Evolutionary conservation across 2,797 vertebrate species (phyloP), one percentile per base, ranked within the genome.

Genomic region (Crocidura indochinensis): DNA sequence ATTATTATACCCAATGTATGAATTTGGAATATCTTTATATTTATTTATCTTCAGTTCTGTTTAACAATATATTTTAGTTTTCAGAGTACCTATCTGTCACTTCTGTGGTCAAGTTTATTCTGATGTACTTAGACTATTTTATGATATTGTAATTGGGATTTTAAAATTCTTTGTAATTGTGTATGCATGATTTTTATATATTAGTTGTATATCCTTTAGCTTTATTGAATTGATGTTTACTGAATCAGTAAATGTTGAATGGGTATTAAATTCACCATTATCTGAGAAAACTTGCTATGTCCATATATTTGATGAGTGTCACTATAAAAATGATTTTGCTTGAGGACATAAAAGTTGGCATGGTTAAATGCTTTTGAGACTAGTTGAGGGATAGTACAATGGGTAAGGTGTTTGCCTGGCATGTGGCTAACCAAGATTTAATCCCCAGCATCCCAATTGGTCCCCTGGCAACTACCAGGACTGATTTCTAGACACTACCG

Each of bases 151-250:
- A 56, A 77, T 17, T 75, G 47, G 31, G 27, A 19, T 51, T 79
- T 56, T 60, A 29, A 51, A 73, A 46, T 81, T 17, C 62, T 15
- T 49, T 11, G 56, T 84, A 4, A 38, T 49, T 84, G 20, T 84
- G n/a, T 84, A 74, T 27, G 88, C 78, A 72, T 83, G 3, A 88
- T 79, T 60, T 88, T 84, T 84, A 22, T 68, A 24, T 60, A 47
- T 84, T 79, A 24, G 24, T 79, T 79, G 72, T 79, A 24, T 84
- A 71, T 74, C 38, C 8, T 44, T 1, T 15, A 68, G 14, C 24
- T 92, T 84, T 89, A 60, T 74, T 84, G 68, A 89, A 44, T 78
- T 65, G 51, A 31, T 82, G n/a, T 79, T 84, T 90, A 68, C 49
- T 83, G 71, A 62, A 72, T 87, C 31, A 60, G 4, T 73, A 22